Percentiles rank a stretch among this genome's conserved stretches.
phyloP scores from a whole-genome alignment of 2,797 vertebrate genomes.

The Acomys russatus region DNA sequence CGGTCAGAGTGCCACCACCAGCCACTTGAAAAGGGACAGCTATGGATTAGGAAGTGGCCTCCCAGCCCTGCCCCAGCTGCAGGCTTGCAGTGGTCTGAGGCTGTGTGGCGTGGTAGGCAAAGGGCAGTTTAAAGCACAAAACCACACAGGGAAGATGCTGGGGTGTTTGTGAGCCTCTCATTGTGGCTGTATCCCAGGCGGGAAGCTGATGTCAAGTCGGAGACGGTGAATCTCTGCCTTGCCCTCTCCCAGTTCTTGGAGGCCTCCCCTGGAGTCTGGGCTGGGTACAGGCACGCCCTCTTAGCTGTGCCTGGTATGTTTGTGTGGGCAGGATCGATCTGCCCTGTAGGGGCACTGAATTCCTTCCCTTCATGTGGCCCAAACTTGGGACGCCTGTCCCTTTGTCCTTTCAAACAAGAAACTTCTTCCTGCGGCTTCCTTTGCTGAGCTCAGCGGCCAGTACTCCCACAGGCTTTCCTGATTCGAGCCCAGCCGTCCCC shows the following conservation, averaged over 20 bases:
- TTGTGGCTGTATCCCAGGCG: accelerated
- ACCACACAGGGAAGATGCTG: accelerated
- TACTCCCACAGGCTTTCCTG: neutral
- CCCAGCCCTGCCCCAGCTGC: neutral
- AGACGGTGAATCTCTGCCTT: neutral
- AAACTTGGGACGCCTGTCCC: neutral
- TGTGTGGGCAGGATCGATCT: neutral
- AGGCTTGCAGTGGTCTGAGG: neutral
- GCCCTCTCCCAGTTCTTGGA: neutral
- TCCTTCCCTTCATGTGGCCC: neutral
- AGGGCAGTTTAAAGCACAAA: constrained; percentile 58
- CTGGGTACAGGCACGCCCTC: neutral
- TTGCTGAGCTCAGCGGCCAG: neutral
- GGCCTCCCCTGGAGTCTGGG: neutral
- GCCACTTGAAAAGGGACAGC: neutral
- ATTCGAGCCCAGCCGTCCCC: neutral
- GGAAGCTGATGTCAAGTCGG: neutral
- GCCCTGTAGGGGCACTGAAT: neutral
- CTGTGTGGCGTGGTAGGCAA: neutral
- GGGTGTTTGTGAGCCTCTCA: accelerated
- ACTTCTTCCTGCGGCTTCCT: no score
- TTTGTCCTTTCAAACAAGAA: neutral
- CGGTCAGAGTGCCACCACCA: neutral
- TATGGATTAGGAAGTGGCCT: neutral
- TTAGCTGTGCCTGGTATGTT: neutral